A percentile compares a stretch with the other conserved stretches of the same genome.
Evolutionary conservation across 2,113 vertebrate species (phyloP).

Genomic region (Phaethornis superciliosus): DNA sequence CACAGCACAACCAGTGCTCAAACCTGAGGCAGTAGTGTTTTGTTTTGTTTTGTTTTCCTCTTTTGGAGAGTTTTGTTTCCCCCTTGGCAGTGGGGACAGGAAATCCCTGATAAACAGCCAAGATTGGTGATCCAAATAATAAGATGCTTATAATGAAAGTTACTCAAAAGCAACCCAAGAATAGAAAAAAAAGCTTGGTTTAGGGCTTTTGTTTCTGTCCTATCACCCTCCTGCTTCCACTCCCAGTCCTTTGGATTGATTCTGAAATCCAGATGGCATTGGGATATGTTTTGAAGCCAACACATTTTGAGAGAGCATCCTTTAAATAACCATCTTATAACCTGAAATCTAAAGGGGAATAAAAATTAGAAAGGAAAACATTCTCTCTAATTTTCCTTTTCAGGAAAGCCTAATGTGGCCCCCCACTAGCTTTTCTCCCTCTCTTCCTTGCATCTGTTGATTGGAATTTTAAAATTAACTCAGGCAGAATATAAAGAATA

Average conservation of each 20-base stretch:
- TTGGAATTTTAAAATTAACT: constrained; percentile 62
- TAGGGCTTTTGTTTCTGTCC: not conserved
- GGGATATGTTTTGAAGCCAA: not conserved
- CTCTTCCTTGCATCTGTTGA: constrained; percentile 51
- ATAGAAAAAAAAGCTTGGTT: not conserved
- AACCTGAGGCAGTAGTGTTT: not conserved
- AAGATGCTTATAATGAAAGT: constrained; percentile 20
- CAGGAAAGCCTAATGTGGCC: not conserved
- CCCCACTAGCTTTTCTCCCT: not conserved
- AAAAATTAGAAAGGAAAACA: constrained; percentile 20
- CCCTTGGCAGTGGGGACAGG: not conserved
- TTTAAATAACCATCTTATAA: not conserved
- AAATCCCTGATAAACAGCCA: not conserved
- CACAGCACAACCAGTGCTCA: not conserved
- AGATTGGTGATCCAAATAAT: not conserved
- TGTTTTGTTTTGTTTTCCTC: not conserved
- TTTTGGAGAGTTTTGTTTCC: not conserved
- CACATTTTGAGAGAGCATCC: not conserved
- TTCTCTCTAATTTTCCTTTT: constrained; percentile 25
- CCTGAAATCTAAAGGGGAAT: constrained; percentile 17
- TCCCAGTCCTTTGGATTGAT: not conserved
- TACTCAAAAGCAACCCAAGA: constrained; percentile 6
- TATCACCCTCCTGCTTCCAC: not conserved
- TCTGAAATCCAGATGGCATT: not conserved
- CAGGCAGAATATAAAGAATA: constrained; percentile 61